phyloP scores from a whole-genome alignment of 2,888 invertebrate genomes.

The Tipula confusa region DNA sequence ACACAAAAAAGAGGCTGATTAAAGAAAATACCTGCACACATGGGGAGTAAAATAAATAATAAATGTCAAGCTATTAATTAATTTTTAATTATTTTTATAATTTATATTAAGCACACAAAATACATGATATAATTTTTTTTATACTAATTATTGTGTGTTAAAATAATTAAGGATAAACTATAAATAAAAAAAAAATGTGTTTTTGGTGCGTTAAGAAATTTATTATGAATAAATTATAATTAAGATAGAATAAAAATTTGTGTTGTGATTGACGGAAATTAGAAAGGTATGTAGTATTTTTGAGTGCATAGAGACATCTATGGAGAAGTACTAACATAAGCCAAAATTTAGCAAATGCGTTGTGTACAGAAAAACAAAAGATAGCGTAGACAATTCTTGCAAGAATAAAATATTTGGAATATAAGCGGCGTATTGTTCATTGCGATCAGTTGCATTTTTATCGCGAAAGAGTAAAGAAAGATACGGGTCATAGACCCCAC shows the following conservation, averaged over 20 bases:
- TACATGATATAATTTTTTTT: neutral
- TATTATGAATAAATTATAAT: neutral
- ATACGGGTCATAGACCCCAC: too few species aligned
- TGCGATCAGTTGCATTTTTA: too few species aligned
- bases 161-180: neutral
- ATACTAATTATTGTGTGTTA: neutral
- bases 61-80: slow-evolving; percentile 16
- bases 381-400: too few species aligned
- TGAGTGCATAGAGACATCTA: too few species aligned
- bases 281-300: too few species aligned
- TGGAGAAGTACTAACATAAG: too few species aligned
- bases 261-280: neutral
- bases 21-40: neutral
- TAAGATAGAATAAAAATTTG: neutral
- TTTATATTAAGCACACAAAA: neutral
- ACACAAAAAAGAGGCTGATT: neutral
- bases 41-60: neutral
- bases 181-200: neutral
- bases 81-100: slow-evolving; percentile 3
- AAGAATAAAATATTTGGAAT: too few species aligned
- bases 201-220: neutral
- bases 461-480: too few species aligned
- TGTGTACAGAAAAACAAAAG: too few species aligned
- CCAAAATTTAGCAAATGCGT: too few species aligned
- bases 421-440: too few species aligned